Conservation (phyloP, 2,113 vertebrate species). For the Martes martes region DNA sequence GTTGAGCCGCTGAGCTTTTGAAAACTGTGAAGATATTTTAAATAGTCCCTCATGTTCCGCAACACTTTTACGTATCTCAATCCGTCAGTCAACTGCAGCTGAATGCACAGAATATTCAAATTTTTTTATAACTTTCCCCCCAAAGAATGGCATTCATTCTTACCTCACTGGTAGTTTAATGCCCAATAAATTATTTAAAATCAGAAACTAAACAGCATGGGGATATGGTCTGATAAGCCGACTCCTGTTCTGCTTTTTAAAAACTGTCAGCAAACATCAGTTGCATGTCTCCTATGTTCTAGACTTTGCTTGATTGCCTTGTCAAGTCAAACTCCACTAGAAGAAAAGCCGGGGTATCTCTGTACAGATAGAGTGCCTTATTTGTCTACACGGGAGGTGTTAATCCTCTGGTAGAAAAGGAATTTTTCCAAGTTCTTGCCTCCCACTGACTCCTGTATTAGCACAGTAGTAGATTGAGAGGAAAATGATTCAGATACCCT, state of each 20-base stretch:
- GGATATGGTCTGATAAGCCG: background rate
- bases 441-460: background rate
- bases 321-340: background rate
- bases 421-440: background rate
- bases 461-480: background rate
- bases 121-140: background rate
- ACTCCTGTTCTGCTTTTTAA: background rate
- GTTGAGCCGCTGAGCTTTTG: background rate
- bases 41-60: background rate
- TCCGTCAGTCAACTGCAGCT: background rate
- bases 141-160: background rate
- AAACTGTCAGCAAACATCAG: background rate
- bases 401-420: background rate
- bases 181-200: constrained; percentile 12
- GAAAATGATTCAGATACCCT: background rate
- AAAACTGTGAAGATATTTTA: constrained; percentile 17
- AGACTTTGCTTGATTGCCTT: background rate
- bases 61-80: background rate
- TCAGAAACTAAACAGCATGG: background rate
- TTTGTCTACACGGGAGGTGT: background rate
- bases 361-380: background rate
- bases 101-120: background rate
- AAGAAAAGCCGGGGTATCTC: background rate
- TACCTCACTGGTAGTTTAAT: background rate
- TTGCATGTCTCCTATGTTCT: background rate